Base-by-base conservation (phyloP, 2,113 vertebrate genomes). In the Macrotis lagotis region DNA sequence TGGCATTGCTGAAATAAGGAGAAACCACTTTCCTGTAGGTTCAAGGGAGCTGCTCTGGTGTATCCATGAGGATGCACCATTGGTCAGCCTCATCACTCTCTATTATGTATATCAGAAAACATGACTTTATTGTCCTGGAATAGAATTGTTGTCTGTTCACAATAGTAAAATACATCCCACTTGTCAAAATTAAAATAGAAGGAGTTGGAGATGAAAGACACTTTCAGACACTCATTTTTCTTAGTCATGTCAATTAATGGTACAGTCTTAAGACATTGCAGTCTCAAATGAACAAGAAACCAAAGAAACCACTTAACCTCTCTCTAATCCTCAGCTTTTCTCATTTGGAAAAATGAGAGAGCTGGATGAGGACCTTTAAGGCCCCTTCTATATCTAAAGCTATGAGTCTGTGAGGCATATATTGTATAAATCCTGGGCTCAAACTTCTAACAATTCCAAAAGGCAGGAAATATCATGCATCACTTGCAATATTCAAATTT, bases 31-130 rank as follows among this genome's bases (percentile, higher is more conserved):
- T 50, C 90, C 50, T 89, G 59, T 31, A 25, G 90, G 88, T 66
- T 96, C 91, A 89, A 26, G 0, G 0, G 52, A 50, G 48, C 44
- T 93, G 48, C 59, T 11, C 31, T 96, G 48, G 88, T 16, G 31
- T 94, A 90, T 92, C 90, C 50, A 55, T 51, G 48, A 88, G 90
- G 90, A 95, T 90, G 44, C 8, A 0, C 74, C 50, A 19, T 94
- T 53, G 25, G 10, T 90, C 19, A 22, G 66, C 22, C 66, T 44
- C n/a, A 8, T 44, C 4, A 44, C 44, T 83, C 37, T 83, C n/a
- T 6, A 24, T 83, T 44, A 66, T 22, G 16, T 44, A 44, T 37
- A 25, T 9, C 31, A 24, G 31, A 51, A 93, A 93, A 91, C 11
- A 4, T 2, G 0, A 5, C 53, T 91, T 83, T 3, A 10, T 0